Percentiles rank a stretch among this genome's conserved stretches.
These are phyloP conservation scores for Platycheirus albimanus DNA, from an alignment of 2,888 invertebrate species.

Conservation along the genomic window DNA sequence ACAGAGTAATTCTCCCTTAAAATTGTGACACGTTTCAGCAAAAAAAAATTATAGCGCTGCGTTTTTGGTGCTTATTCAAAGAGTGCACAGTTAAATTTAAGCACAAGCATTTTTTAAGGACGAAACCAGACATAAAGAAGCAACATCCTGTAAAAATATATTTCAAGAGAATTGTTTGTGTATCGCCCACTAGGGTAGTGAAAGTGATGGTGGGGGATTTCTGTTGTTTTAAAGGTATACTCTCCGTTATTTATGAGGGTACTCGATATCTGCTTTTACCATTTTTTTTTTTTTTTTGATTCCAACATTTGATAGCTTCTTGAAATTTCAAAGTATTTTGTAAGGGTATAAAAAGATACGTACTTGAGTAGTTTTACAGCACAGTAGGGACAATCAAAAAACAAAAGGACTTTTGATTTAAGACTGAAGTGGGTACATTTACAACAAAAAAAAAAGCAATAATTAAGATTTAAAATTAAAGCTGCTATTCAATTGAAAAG, in stretches of 20 bases:
- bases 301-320: not conserved
- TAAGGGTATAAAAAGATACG: not conserved
- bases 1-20: too few species aligned
- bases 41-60: not conserved
- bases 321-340: conserved; percentile 15
- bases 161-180: not conserved
- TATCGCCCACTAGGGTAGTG: not conserved
- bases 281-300: not conserved
- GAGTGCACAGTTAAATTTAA: not conserved
- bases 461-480: not conserved
- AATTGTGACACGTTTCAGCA: not conserved
- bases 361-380: conserved; percentile 10
- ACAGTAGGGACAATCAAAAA: conserved; percentile 2
- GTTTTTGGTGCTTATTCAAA: not conserved
- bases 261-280: conserved; percentile 9
- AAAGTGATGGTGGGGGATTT: not conserved
- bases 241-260: conserved; percentile 2
- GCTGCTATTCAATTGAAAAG: not conserved
- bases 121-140: not conserved
- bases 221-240: conserved; percentile 2
- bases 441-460: not conserved
- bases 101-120: conserved; percentile 4
- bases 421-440: not conserved
- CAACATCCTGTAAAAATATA: too few species aligned
- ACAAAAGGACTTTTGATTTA: not conserved